These are phyloP conservation scores for Eufriesea mexicana DNA, from an alignment of 1,140 invertebrate genomes.

Conservation along the genomic window DNA sequence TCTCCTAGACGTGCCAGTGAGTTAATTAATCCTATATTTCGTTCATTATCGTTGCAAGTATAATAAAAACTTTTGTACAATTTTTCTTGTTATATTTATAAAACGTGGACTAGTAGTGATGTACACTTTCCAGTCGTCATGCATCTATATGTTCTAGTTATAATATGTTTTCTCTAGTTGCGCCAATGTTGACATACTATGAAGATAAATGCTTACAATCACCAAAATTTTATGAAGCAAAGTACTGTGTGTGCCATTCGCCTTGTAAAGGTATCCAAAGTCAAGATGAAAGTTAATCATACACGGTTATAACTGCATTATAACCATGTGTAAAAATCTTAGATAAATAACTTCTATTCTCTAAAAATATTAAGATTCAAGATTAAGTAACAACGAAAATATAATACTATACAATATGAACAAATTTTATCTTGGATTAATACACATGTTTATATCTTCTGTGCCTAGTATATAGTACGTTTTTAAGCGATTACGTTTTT, in stretches of 20 bases:
- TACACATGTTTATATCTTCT: constrained; percentile 52
- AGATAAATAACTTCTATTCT: constrained; percentile 6
- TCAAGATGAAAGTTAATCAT: constrained; percentile 59
- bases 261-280: constrained; percentile 75
- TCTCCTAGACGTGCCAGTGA: constrained; percentile 86
- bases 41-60: constrained; percentile 26
- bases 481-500: constrained; percentile 64
- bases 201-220: constrained; percentile 77
- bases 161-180: constrained; percentile 76
- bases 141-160: constrained; percentile 57
- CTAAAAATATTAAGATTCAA: not conserved
- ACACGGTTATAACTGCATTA: constrained; percentile 34
- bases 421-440: constrained; percentile 37
- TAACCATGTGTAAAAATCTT: constrained; percentile 57
- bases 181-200: constrained; percentile 76
- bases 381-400: not conserved
- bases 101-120: constrained; percentile 62
- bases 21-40: constrained; percentile 64
- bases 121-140: constrained; percentile 61
- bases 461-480: constrained; percentile 63
- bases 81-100: constrained; percentile 36
- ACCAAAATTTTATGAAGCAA: constrained; percentile 77
- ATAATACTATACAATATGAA: not conserved
- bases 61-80: not conserved
- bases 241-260: constrained; percentile 73